These are phyloP conservation scores for Pelvicachromis taeniatus DNA, from an alignment of 2,113 vertebrate genomes.

Conservation along the genomic window DNA sequence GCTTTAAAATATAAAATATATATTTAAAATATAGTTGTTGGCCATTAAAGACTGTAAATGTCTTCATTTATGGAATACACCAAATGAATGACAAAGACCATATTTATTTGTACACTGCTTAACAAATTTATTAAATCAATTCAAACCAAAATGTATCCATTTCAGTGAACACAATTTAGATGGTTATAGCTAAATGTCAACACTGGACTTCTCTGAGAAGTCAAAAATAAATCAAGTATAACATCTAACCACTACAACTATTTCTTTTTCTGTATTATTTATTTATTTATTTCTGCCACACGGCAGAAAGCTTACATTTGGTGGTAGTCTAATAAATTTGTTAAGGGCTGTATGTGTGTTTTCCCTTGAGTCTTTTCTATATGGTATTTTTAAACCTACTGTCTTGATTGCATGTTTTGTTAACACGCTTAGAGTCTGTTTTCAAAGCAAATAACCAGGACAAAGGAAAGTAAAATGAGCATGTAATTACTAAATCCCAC, in stretches of 20 bases:
- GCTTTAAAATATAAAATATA: too few relatives aligned
- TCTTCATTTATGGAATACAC: background rate
- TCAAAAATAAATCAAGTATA: background rate
- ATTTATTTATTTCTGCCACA: too few relatives aligned
- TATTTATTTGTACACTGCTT: background rate
- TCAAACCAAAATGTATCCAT: background rate
- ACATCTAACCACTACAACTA: too few relatives aligned
- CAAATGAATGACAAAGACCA: background rate
- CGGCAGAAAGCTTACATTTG: background rate
- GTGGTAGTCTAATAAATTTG: background rate
- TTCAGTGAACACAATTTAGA: background rate
- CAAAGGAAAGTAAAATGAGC: background rate
- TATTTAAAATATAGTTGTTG: background rate
- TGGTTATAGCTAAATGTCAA: background rate
- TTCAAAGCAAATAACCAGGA: constrained; percentile 3
- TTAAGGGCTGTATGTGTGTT: background rate
- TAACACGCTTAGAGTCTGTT: constrained; percentile 31
- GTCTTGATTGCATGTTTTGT: background rate
- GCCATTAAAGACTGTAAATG: background rate
- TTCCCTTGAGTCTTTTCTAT: background rate
- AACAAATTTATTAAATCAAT: background rate
- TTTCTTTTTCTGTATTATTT: too few relatives aligned
- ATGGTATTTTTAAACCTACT: background rate
- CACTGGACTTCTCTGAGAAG: background rate
- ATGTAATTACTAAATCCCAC: background rate